Conservation (phyloP, 2,113 vertebrate genomes). For the Lota lota region DNA sequence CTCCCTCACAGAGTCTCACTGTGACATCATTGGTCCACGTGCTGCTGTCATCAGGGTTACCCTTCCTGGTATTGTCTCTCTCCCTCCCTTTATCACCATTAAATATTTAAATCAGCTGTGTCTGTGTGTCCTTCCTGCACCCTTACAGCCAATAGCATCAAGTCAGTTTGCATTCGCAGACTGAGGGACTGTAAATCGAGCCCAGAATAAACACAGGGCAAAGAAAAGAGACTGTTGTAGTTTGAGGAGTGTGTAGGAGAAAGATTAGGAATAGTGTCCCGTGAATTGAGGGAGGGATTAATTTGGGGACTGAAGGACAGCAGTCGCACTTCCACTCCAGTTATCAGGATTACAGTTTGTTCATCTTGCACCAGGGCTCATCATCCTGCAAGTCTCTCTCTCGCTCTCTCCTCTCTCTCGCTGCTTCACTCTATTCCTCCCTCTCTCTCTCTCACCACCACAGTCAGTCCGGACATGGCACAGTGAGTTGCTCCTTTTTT, state of each 20-base stretch:
- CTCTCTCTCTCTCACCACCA: slow-evolving; percentile 18
- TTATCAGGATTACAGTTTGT: slow-evolving; percentile 67
- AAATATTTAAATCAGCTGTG: background rate
- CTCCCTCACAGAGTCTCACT: too few species aligned
- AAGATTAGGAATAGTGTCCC: slow-evolving; percentile 47
- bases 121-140: too few species aligned
- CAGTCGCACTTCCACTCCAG: slow-evolving; percentile 32
- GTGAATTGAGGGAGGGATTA: slow-evolving; percentile 24
- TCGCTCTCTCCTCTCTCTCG: slow-evolving; percentile 12
- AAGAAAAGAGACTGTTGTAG: too few species aligned
- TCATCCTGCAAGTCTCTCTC: slow-evolving; percentile 39
- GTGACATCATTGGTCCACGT: too few species aligned
- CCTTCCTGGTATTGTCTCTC: background rate
- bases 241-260: slow-evolving; percentile 31
- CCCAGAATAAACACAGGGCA: too few species aligned
- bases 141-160: too few species aligned
- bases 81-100: background rate
- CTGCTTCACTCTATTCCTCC: slow-evolving; percentile 13
- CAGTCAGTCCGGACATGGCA: slow-evolving; percentile 59
- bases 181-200: too few species aligned
- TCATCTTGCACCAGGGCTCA: slow-evolving; percentile 57
- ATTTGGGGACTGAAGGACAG: slow-evolving; percentile 21
- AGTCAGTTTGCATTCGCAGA: too few species aligned
- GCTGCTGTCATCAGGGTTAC: slow-evolving; percentile 11
- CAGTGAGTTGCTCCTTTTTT: slow-evolving; percentile 70